phyloP scores from a whole-genome alignment of 2,797 vertebrate genomes.

The Moxostoma hubbsi region DNA sequence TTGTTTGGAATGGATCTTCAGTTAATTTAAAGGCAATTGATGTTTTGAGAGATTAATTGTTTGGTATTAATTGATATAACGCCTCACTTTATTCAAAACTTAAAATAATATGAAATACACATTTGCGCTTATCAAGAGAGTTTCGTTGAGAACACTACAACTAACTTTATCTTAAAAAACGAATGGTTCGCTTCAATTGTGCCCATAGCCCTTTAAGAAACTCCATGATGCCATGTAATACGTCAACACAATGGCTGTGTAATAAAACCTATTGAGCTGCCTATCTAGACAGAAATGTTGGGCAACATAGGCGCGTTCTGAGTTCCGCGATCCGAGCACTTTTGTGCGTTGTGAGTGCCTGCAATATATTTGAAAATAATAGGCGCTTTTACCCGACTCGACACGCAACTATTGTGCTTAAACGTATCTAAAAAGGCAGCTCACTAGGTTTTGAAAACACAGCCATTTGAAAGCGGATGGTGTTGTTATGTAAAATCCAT shows the following conservation, averaged over 20 bases:
- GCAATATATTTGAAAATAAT: no score
- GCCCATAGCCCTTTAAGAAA: constrained; percentile 85
- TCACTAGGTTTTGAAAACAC: background rate
- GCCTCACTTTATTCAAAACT: no score
- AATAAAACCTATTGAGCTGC: background rate
- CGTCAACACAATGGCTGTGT: constrained; percentile 73
- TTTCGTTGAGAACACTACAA: background rate
- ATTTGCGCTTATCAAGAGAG: background rate
- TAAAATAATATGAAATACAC: no score
- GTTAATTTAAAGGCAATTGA: no score
- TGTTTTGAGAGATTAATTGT: no score
- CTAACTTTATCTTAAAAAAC: background rate
- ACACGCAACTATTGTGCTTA: background rate
- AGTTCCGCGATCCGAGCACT: background rate
- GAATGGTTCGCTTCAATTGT: constrained; percentile 9
- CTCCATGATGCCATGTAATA: constrained; percentile 86
- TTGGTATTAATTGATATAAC: no score
- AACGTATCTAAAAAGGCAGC: background rate
- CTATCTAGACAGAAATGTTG: constrained; percentile 8
- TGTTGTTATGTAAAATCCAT: constrained; percentile 81
- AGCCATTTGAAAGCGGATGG: constrained; percentile 75
- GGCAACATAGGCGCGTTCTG: background rate
- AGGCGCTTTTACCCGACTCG: no score
- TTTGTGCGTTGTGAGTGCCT: background rate
- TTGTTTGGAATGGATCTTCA: no score